Evolutionary conservation across 2,888 invertebrate species (phyloP).

Genomic region (Notocelia uddmanniana): DNA sequence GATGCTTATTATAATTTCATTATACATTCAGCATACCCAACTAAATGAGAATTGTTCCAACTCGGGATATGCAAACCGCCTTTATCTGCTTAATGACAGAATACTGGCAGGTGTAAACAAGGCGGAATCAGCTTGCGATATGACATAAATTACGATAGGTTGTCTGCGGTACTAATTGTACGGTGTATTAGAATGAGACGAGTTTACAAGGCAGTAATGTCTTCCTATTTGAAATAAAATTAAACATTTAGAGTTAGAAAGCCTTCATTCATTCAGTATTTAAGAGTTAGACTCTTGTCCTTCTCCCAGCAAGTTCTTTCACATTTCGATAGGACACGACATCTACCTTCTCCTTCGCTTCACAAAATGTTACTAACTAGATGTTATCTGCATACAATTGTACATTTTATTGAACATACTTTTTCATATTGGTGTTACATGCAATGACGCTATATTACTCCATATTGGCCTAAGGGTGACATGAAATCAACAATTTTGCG

Average conservation of each 20-base stretch:
- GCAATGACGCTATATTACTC: not conserved
- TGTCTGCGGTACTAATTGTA: slow-evolving; percentile 13
- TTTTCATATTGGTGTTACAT: not conserved
- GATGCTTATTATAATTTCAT: slow-evolving; percentile 52
- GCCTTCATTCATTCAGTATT: too few species aligned
- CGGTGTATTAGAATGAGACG: slow-evolving; percentile 3
- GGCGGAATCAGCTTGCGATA: slow-evolving; percentile 10
- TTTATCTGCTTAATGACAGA: slow-evolving; percentile 31
- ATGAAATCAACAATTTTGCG: not conserved
- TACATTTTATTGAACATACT: too few species aligned
- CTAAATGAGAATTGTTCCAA: slow-evolving; percentile 50
- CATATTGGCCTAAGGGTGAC: not conserved
- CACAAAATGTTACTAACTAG: too few species aligned
- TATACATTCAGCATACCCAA: slow-evolving; percentile 54
- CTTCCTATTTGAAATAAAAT: not conserved
- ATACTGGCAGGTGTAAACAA: slow-evolving; percentile 32
- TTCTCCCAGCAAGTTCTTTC: too few species aligned
- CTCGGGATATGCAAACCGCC: slow-evolving; percentile 32
- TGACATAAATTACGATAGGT: slow-evolving; percentile 25
- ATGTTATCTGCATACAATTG: too few species aligned
- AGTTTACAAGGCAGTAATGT: not conserved
- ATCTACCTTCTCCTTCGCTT: too few species aligned
- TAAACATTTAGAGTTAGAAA: too few species aligned
- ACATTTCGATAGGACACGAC: too few species aligned
- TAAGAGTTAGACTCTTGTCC: too few species aligned